A percentile compares a stretch with the other conserved stretches of the same genome.
Conservation (phyloP, 2,113 vertebrate genomes). For the Carettochelys insculpta region DNA sequence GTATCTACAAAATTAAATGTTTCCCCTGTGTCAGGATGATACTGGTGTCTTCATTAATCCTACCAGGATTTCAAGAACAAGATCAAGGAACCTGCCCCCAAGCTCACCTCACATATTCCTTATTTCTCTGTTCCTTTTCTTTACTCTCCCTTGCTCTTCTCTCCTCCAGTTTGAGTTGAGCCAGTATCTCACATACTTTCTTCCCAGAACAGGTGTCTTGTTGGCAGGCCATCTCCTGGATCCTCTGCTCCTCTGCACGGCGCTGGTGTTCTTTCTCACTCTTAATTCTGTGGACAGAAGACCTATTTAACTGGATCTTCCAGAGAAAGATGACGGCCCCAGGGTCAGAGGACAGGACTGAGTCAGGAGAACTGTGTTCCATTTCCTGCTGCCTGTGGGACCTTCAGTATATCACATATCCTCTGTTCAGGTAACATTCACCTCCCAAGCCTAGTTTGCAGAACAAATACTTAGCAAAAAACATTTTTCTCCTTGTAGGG, state of each 20-base stretch:
- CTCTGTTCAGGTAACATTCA: too few species aligned
- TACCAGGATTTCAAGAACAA: rapidly evolving
- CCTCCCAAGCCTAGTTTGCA: too few species aligned
- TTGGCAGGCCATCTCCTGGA: slow-evolving; percentile 21
- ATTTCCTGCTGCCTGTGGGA: not conserved
- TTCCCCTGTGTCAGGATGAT: not conserved
- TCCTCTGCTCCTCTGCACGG: slow-evolving; percentile 78
- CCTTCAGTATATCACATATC: not conserved
- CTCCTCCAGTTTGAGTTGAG: slow-evolving; percentile 80
- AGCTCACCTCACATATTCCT: slow-evolving; percentile 77
- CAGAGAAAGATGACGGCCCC: not conserved
- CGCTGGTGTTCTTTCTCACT: slow-evolving; percentile 83
- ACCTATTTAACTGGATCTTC: not conserved
- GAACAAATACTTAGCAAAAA: too few species aligned
- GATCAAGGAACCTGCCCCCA: not conserved
- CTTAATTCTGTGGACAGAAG: slow-evolving; percentile 82
- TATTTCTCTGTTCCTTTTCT: slow-evolving; percentile 70
- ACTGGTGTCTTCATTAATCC: not conserved
- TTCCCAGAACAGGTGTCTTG: slow-evolving; percentile 49
- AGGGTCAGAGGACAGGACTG: not conserved
- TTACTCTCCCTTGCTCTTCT: slow-evolving; percentile 50
- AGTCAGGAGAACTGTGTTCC: not conserved
- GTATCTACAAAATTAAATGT: slow-evolving; percentile 76
- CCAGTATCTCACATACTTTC: slow-evolving; percentile 71
- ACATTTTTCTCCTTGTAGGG: too few species aligned